Evolutionary conservation across 2,797 vertebrate genomes (phyloP).

Genomic region (Enteromius unitaeniatus): DNA sequence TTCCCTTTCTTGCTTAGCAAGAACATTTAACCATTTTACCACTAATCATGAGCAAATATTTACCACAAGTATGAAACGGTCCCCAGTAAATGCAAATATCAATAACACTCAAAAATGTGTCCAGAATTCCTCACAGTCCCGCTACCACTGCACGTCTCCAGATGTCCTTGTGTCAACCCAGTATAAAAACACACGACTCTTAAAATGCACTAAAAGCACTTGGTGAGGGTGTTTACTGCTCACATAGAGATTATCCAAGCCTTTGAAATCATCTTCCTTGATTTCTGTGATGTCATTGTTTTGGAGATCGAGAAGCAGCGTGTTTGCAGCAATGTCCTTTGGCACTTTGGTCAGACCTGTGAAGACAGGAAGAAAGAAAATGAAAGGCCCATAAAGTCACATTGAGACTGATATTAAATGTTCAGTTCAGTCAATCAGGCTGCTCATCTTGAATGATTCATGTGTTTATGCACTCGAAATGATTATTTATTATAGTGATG

Average conservation of each 20-base stretch:
- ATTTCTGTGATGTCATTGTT: slow-evolving; percentile 97
- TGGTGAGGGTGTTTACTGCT: slow-evolving; percentile 65
- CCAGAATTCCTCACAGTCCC: slow-evolving; percentile 6
- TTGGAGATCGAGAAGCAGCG: slow-evolving; percentile 93
- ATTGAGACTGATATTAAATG: background rate
- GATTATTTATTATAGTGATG: background rate
- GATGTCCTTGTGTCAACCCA: slow-evolving; percentile 34
- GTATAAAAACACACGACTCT: background rate
- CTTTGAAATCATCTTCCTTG: slow-evolving; percentile 94
- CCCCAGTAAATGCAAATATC: slow-evolving; percentile 36
- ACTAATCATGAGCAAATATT: slow-evolving; percentile 34
- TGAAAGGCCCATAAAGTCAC: background rate
- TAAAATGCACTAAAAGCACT: background rate
- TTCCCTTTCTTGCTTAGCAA: slow-evolving; percentile 3
- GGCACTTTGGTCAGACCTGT: slow-evolving; percentile 90
- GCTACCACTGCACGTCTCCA: slow-evolving; percentile 18
- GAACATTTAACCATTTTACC: slow-evolving; percentile 6
- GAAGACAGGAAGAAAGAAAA: slow-evolving; percentile 30
- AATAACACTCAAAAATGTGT: slow-evolving; percentile 18
- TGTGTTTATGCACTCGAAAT: background rate
- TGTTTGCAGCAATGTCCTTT: slow-evolving; percentile 88
- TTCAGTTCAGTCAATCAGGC: background rate
- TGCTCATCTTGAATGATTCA: background rate
- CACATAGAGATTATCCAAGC: slow-evolving; percentile 89
- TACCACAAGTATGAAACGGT: slow-evolving; percentile 18